Evolutionary conservation across 2,797 vertebrate species (phyloP).

Genomic region (Micrastur ruficollis): DNA sequence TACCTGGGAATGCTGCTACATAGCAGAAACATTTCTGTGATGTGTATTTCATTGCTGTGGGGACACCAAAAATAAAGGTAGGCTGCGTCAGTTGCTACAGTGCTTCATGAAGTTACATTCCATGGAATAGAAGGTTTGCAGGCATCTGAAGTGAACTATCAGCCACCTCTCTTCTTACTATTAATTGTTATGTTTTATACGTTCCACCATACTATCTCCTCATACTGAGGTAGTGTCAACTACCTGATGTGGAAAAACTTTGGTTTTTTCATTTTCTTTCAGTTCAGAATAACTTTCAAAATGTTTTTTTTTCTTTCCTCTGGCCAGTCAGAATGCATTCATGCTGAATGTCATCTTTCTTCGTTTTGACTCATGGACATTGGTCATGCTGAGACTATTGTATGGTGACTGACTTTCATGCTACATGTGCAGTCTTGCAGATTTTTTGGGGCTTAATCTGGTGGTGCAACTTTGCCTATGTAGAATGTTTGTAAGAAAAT

Average conservation of each 20-base stretch:
- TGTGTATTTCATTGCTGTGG: background rate
- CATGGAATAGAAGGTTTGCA: background rate
- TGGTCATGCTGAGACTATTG: background rate
- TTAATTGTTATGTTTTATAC: background rate
- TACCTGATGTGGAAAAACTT: background rate
- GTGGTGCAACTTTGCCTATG: background rate
- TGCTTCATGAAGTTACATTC: background rate
- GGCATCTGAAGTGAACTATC: background rate
- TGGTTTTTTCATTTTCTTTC: background rate
- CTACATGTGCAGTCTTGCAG: background rate
- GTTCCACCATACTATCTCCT: background rate
- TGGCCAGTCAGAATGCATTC: background rate
- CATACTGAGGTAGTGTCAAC: fast-evolving
- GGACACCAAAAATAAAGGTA: background rate
- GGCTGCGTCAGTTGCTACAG: background rate
- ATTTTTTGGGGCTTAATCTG: background rate
- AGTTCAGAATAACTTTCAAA: background rate
- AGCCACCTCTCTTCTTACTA: background rate
- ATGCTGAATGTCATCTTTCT: background rate
- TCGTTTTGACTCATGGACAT: background rate
- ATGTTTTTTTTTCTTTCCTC: background rate
- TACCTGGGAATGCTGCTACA: background rate
- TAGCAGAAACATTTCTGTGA: background rate
- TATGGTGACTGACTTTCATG: background rate
- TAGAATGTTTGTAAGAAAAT: background rate